phyloP scores from a whole-genome alignment of 2,797 vertebrate species.

The Acanthurus tractus region DNA sequence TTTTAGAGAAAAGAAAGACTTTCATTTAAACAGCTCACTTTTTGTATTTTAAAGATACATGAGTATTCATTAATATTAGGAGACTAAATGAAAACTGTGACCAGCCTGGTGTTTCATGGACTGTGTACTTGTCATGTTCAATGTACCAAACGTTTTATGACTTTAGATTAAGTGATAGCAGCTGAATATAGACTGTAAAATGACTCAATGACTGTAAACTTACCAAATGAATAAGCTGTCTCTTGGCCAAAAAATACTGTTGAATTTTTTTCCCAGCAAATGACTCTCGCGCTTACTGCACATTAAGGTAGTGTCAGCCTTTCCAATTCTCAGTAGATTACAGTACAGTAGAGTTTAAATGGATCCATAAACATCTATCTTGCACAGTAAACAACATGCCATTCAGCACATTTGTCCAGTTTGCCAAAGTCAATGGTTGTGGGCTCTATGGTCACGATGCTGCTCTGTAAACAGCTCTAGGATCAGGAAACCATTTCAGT shows the following conservation, averaged over 20 bases:
- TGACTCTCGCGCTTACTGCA: neutral
- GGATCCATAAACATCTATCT: conserved; percentile 26
- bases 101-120: too few relatives aligned
- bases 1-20: too few relatives aligned
- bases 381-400: conserved; percentile 23
- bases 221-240: neutral
- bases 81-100: too few relatives aligned
- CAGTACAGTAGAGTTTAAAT: conserved; percentile 7
- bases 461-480: conserved; percentile 16
- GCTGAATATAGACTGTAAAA: neutral
- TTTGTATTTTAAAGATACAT: too few relatives aligned
- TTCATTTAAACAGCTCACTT: too few relatives aligned
- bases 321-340: neutral
- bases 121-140: too few relatives aligned
- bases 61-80: too few relatives aligned
- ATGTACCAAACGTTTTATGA: too few relatives aligned
- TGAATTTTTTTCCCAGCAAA: neutral
- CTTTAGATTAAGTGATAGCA: too few relatives aligned
- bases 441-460: neutral
- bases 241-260: neutral
- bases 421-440: conserved; percentile 3
- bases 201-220: neutral
- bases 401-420: conserved; percentile 10
- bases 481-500: conserved; percentile 16
- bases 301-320: conserved; percentile 6